Conservation (phyloP, 2,888 invertebrate species). For the Zaprionus bogoriensis region DNA sequence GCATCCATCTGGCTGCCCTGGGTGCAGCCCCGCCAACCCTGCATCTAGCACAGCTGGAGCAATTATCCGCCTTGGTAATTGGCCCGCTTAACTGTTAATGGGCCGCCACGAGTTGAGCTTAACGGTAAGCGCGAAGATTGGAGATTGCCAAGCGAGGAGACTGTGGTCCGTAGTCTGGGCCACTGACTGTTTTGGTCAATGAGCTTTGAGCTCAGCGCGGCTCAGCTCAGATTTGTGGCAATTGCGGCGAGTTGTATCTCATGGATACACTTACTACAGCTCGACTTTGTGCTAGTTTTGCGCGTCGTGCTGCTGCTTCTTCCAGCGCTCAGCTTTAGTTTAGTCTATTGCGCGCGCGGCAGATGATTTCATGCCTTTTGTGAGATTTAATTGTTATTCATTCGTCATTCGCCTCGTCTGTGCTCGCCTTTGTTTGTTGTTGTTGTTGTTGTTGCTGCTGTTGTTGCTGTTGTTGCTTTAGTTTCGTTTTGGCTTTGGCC, state of each 20-base stretch:
- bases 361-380: constrained; percentile 77
- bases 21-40: background rate
- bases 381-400: constrained; percentile 77
- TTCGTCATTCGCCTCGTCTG: constrained; percentile 55
- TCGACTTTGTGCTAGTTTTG: constrained; percentile 67
- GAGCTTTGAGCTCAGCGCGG: constrained; percentile 58
- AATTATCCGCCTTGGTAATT: constrained; percentile 70
- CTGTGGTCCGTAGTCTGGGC: constrained; percentile 19
- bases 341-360: constrained; percentile 54
- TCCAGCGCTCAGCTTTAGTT: constrained; percentile 14
- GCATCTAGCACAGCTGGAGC: constrained; percentile 26
- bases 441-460: constrained; percentile 34
- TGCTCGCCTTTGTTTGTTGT: constrained; percentile 26
- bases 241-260: constrained; percentile 32
- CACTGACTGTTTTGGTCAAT: constrained; percentile 70
- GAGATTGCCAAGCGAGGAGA: constrained; percentile 15
- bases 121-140: constrained; percentile 56
- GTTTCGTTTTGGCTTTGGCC: constrained; percentile 77
- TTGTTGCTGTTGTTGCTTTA: constrained; percentile 64
- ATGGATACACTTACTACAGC: constrained; percentile 58
- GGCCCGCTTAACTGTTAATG: constrained; percentile 77
- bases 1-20: background rate
- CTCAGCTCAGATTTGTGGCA: background rate
- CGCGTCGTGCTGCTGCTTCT: background rate
- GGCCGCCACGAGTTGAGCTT: constrained; percentile 68